Evolutionary conservation across 2,797 vertebrate genomes (phyloP), one percentile per base, ranked within the genome.

Genomic region (Setipinna tenuifilis): DNA sequence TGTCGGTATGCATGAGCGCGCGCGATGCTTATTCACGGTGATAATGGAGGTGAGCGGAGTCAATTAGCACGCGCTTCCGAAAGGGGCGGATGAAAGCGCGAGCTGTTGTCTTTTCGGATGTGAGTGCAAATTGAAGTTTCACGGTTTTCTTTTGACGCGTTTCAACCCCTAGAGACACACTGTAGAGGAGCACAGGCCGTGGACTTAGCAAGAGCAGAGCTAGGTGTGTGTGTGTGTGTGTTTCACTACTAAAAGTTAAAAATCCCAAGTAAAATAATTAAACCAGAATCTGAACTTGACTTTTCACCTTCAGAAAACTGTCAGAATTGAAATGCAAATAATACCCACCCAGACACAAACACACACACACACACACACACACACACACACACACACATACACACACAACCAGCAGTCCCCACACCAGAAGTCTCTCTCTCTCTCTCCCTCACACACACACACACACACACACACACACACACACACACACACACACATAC

Each of bases 41-140:
- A 41, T 35, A 75, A 35, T 75, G 68, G 68, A 75, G 68, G 68
- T 75, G 68, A 16, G 68, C 65, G 31, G 28, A 75, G 68, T 75
- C 68, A 35, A 75, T 75, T 75, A 75, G 68, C 68, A 75, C 68
- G 68, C 68, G 68, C 68, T 75, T 75, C 68, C 68, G 68, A 75
- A 75, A 75, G 28, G 68, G 68, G 68, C 28, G 28, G 68, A 75
- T 75, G 68, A 75, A 75, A 75, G 68, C 68, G 68, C 68, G 68
- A 75, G 68, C 68, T 75, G 68, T 75, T 75, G 68, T 75, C 68
- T 75, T 75, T 75, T 75, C 68, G 68, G 68, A 75, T 35, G 28
- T 35, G 14, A 75, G 68, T 75, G 68, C 68, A 75, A 75, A 75
- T 75, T 17, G 68, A 75, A 75, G 68, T 35, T 75, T 75, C 68